These are phyloP conservation scores for Apocheima hispidaria DNA, from an alignment of 2,888 invertebrate genomes.

Conservation along the genomic window DNA sequence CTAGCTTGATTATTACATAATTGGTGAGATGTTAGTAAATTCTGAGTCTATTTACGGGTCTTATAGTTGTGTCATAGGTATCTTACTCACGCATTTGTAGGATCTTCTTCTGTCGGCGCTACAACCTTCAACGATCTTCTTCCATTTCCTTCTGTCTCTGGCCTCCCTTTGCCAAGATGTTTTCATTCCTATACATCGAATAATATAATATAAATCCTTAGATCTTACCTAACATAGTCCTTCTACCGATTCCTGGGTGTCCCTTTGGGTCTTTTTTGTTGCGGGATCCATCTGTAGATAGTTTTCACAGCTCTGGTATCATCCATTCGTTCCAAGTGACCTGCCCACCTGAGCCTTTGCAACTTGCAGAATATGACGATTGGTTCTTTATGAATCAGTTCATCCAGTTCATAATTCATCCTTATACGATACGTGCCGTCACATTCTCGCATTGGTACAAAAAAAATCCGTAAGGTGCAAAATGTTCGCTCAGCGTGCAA, in stretches of 20 bases:
- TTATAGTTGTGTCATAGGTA: too few species aligned
- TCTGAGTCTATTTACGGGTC: too few species aligned
- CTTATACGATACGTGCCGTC: too few species aligned
- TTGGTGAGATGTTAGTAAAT: too few species aligned
- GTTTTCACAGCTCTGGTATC: not conserved
- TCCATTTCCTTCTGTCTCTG: not conserved
- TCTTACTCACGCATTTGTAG: too few species aligned
- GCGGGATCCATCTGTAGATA: not conserved
- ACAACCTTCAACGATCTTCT: not conserved
- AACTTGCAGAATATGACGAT: not conserved
- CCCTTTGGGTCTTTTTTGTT: too few species aligned
- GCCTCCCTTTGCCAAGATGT: not conserved
- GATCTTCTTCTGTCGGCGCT: not conserved
- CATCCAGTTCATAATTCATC: not conserved
- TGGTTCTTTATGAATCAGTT: not conserved
- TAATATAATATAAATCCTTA: too few species aligned
- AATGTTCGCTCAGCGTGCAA: too few species aligned
- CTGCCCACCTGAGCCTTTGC: not conserved
- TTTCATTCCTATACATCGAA: not conserved
- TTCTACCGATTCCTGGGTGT: not conserved
- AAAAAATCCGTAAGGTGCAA: too few species aligned
- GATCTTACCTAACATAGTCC: not conserved
- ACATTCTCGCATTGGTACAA: too few species aligned
- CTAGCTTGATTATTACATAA: not conserved
- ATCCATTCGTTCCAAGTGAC: not conserved